A percentile compares a stretch with the other conserved stretches of the same genome.
These are phyloP conservation scores for Pseudanteris insignis DNA, from an alignment of 2,888 invertebrate genomes.

Conservation along the genomic window DNA sequence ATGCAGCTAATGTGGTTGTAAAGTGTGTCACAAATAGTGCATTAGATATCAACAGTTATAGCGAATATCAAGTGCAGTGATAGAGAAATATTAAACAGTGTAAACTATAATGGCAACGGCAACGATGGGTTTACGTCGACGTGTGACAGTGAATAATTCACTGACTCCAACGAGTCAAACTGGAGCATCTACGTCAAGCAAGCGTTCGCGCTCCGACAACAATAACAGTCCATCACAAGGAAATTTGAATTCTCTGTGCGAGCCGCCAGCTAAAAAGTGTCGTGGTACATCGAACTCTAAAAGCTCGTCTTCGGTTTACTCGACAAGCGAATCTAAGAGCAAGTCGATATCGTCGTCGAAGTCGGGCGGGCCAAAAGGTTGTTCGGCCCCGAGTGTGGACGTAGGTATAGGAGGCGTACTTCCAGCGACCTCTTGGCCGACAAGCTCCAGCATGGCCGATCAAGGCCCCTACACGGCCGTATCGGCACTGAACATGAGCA, in stretches of 20 bases:
- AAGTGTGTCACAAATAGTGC: too few relatives aligned
- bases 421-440: constrained; percentile 53
- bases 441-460: constrained; percentile 55
- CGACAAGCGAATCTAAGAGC: constrained; percentile 34
- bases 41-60: too few relatives aligned
- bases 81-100: constrained; percentile 13
- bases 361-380: constrained; percentile 43
- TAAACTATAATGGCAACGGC: constrained; percentile 60
- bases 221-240: constrained; percentile 65
- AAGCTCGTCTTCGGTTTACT: constrained; percentile 18
- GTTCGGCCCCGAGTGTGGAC: constrained; percentile 31
- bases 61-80: too few relatives aligned
- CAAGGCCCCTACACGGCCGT: constrained; percentile 57
- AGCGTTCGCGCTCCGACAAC: constrained; percentile 63
- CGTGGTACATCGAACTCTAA: constrained; percentile 54
- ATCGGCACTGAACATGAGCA: constrained; percentile 53
- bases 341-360: constrained; percentile 44
- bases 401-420: constrained; percentile 46
- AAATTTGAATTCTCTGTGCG: constrained; percentile 61
- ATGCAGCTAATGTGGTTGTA: too few relatives aligned
- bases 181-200: constrained; percentile 52
- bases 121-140: constrained; percentile 64
- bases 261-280: constrained; percentile 61
- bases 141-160: constrained; percentile 61
- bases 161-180: constrained; percentile 54